phyloP scores from a whole-genome alignment of 2,113 vertebrate species.

The Thomomys bottae region DNA sequence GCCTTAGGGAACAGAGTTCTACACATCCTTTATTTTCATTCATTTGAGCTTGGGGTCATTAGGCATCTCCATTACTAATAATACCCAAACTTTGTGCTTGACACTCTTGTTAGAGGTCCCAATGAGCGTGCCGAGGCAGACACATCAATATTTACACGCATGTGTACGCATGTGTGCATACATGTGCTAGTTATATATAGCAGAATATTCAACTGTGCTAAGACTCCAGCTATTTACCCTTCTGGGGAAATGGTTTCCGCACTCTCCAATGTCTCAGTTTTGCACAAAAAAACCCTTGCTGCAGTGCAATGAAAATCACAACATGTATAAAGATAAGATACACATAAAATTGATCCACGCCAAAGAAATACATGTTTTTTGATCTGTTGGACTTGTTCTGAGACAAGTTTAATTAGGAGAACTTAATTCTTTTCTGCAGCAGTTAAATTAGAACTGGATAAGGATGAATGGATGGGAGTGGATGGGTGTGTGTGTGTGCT shows the following conservation, averaged over 20 bases:
- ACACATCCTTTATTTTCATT: background rate
- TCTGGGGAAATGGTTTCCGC: background rate
- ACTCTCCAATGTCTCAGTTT: slow-evolving; percentile 28
- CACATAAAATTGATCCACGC: slow-evolving; percentile 19
- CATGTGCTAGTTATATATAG: background rate
- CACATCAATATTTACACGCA: background rate
- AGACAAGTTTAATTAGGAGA: background rate
- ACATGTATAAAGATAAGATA: slow-evolving; percentile 38
- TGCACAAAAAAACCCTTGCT: slow-evolving; percentile 11
- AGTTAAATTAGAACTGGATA: background rate
- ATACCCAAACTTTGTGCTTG: background rate
- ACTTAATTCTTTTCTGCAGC: background rate
- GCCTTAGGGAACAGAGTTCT: background rate
- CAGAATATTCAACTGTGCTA: background rate
- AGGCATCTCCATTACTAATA: background rate
- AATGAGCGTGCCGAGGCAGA: slow-evolving; percentile 5
- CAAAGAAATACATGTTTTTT: slow-evolving; percentile 6
- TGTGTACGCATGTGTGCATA: background rate
- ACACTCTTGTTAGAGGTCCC: background rate
- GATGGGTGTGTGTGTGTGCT: too few relatives aligned
- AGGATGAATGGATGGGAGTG: background rate
- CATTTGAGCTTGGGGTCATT: background rate
- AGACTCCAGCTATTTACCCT: background rate
- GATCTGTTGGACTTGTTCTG: slow-evolving; percentile 24
- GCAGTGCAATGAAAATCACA: slow-evolving; percentile 29